Evolutionary conservation across 2,113 vertebrate species (phyloP), one percentile per base, ranked within the genome.

Genomic region (Apus apus): DNA sequence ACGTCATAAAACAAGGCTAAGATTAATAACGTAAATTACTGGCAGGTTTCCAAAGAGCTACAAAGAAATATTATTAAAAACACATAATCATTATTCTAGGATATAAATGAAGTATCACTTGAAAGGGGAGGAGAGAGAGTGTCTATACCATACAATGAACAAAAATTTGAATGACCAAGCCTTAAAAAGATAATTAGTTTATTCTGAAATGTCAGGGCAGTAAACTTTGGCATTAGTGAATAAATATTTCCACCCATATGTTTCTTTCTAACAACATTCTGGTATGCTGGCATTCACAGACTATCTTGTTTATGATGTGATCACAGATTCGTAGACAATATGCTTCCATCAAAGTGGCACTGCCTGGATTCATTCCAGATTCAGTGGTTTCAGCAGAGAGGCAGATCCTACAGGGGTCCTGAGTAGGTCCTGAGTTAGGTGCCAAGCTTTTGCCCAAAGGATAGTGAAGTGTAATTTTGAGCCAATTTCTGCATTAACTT

Each of bases 261-360:
- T 76, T 96, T 96, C 72, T 85, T 86, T 94, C 75, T 38, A 87
- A 64, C 83, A 94, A 88, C 93, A 94, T 95, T 96, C 94, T 94
- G 90, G 51, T 80, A 18, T 32, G 61, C 76, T 96, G 90, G 88
- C 87, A 91, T 79, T 82, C 72, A 72, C n/a, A 88, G 48, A 30
- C 78, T 79, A 19, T 83, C 93, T 64, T 95, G 78, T 83, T 96
- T 97, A 81, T 53, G 45, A 51, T 90, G 65, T 71, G 76, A 87
- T 93, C 85, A 77, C 72, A 94, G 70, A 36, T 68, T 92, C 13
- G 27, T 61, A 90, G 61, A 4, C 8, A 96, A 84, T 90, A 75
- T 78, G 30, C 13, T 85, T 89, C 48, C 79, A 84, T 93, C 90
- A 92, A 93, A 96, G 87, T 71, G 90, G 8, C 72, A 84, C 30